These are phyloP conservation scores for Pelecanoides urinatrix DNA, from an alignment of 2,113 vertebrate genomes.

Conservation along the genomic window DNA sequence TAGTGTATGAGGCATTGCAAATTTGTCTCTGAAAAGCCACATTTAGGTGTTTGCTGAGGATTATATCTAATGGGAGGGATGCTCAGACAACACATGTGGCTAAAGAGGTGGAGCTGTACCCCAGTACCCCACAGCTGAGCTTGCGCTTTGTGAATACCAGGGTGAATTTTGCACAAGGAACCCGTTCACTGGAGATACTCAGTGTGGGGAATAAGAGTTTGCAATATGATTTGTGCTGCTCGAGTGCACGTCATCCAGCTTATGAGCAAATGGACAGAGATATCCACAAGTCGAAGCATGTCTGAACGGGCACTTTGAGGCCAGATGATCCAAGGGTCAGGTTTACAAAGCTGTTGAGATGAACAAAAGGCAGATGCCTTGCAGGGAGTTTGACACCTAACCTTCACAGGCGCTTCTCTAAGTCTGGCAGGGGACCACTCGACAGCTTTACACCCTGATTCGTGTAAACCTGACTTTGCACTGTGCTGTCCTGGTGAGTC, in stretches of 20 bases:
- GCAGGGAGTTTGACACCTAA: neutral
- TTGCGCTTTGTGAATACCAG: neutral
- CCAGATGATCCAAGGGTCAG: neutral
- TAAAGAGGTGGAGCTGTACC: neutral
- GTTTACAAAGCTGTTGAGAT: neutral
- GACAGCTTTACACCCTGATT: neutral
- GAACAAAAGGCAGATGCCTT: neutral
- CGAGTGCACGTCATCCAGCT: accelerated
- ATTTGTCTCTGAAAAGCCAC: neutral
- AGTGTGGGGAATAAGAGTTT: neutral
- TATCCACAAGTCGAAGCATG: neutral
- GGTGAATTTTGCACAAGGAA: neutral
- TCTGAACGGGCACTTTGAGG: neutral
- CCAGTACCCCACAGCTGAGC: neutral
- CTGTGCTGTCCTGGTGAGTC: neutral
- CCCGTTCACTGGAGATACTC: neutral
- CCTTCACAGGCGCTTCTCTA: neutral
- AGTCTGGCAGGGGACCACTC: neutral
- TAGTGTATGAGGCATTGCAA: neutral
- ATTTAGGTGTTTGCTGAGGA: neutral
- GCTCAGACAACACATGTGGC: accelerated
- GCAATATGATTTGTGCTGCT: neutral
- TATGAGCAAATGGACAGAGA: accelerated
- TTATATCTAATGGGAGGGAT: neutral
- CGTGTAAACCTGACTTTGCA: neutral